Base-by-base conservation (phyloP, 2,797 vertebrate species). In the Cuculus canorus region DNA sequence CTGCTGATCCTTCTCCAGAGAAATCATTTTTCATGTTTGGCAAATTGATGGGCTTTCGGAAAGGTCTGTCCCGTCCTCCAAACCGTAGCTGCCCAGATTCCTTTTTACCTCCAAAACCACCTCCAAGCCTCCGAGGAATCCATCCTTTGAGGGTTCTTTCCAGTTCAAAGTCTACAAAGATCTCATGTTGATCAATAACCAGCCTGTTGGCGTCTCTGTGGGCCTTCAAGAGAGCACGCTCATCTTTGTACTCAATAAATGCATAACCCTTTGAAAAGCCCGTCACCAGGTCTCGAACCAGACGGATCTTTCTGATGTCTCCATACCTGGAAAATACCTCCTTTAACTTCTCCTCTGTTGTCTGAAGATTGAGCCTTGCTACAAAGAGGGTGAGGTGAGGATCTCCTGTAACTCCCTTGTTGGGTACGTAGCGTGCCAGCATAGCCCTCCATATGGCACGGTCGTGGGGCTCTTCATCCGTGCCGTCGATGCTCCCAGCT, bases 81-180 rank as follows among this genome's bases (percentile, higher is more conserved):
- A 99, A 99, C 19, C 99, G 98, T 86, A 99, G 97, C 92, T 99
- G 99, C 9, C 99, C 99, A 0, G 99, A 99, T 96, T 99, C 99
- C 41, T 99, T 99, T 86, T 99, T 99, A 14, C 99, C 99, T 15
- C 99, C 99, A 45, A 98, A 98, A 0, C 99, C 99, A 1, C 99
- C 99, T 4, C 99, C 99, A 1, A 99, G 98, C 14, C 99, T 97
- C 45, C 99, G 97, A 1, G 99, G 99, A 37, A 99, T 97, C 99
- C 99, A 99, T 6, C 99, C 99, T 63, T 98, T 98, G 12, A 99
- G 98, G 4, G 97, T 98, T 83, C 99, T 98, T 95, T 99, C 99
- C 94, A 98, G 98, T 28, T 99, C 99, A 10, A 98, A 99, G 90
- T 99, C 99, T 39, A 99, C 99, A 14, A 99, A 99, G 64, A 99